phyloP scores from a whole-genome alignment of 2,888 invertebrate species.

The Xanthorhoe designata region DNA sequence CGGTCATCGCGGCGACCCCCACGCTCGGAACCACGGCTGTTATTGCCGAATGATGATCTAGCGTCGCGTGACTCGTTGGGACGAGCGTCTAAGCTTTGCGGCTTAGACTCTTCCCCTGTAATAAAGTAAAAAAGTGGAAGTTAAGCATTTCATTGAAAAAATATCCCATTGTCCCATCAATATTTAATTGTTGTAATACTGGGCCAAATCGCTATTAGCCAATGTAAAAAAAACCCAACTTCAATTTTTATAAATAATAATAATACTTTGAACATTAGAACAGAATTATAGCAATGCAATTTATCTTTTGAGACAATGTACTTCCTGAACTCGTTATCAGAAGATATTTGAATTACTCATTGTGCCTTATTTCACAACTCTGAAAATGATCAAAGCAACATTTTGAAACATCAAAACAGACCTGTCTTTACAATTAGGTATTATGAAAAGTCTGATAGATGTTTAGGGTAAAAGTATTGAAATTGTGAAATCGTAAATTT shows the following conservation, averaged over 20 bases:
- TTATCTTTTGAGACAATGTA: not conserved
- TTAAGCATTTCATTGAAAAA: too few relatives aligned
- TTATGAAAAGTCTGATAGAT: too few relatives aligned
- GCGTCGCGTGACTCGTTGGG: slow-evolving; percentile 74
- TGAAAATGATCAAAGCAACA: not conserved
- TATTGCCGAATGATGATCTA: slow-evolving; percentile 80
- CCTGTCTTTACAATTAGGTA: too few relatives aligned
- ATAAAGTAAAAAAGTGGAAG: slow-evolving; percentile 13
- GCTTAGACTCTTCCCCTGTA: slow-evolving; percentile 82
- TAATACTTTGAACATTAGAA: too few relatives aligned
- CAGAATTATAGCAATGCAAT: too few relatives aligned
- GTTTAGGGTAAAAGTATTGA: too few relatives aligned
- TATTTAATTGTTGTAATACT: too few relatives aligned
- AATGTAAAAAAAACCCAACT: too few relatives aligned
- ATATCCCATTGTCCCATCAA: too few relatives aligned
- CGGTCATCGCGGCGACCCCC: slow-evolving; percentile 84
- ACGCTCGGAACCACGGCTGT: slow-evolving; percentile 79
- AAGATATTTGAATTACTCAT: not conserved
- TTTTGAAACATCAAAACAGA: not conserved
- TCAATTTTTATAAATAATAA: too few relatives aligned
- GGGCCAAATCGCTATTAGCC: too few relatives aligned
- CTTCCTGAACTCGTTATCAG: not conserved
- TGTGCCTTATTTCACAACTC: slow-evolving; percentile 6
- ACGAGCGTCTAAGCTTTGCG: slow-evolving; percentile 78
- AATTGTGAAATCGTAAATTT: too few relatives aligned